A percentile compares a stretch with the other conserved stretches of the same genome.
Conservation (phyloP, 1,140 invertebrate species). For the Zaprionus lachaisei region DNA sequence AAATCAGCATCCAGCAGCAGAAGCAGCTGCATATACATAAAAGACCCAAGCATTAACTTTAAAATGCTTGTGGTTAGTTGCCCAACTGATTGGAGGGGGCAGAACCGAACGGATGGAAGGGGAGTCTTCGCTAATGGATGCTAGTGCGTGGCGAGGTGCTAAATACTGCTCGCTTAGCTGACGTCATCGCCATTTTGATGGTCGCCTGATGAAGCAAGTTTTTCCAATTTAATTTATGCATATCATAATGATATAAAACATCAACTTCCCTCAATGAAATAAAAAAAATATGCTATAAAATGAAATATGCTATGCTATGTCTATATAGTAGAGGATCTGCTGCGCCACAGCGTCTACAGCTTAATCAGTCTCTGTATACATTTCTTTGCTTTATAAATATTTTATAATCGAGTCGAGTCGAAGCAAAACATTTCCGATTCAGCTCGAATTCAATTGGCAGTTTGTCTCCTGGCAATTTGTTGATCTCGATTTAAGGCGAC, state of each 20-base stretch:
- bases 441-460: slow-evolving; percentile 43
- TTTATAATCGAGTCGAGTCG: neutral
- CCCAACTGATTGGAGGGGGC: neutral
- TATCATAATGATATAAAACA: slow-evolving; percentile 9
- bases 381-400: neutral
- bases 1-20: slow-evolving; percentile 47
- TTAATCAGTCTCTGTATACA: neutral
- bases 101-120: neutral
- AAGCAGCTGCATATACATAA: slow-evolving; percentile 17
- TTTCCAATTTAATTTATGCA: slow-evolving; percentile 11
- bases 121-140: slow-evolving; percentile 23
- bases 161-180: slow-evolving; percentile 14
- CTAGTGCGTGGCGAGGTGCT: slow-evolving; percentile 15
- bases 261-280: neutral
- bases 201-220: slow-evolving; percentile 1
- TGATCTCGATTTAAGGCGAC: slow-evolving; percentile 18
- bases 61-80: slow-evolving; percentile 13
- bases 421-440: neutral
- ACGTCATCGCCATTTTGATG: slow-evolving; percentile 19
- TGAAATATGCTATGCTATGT: neutral
- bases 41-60: slow-evolving; percentile 14
- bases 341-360: neutral
- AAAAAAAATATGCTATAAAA: neutral
- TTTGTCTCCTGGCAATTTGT: slow-evolving; percentile 45
- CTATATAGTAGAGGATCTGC: neutral